Conservation (phyloP, 2,797 vertebrate genomes). For the Chloroceryle amazona region DNA sequence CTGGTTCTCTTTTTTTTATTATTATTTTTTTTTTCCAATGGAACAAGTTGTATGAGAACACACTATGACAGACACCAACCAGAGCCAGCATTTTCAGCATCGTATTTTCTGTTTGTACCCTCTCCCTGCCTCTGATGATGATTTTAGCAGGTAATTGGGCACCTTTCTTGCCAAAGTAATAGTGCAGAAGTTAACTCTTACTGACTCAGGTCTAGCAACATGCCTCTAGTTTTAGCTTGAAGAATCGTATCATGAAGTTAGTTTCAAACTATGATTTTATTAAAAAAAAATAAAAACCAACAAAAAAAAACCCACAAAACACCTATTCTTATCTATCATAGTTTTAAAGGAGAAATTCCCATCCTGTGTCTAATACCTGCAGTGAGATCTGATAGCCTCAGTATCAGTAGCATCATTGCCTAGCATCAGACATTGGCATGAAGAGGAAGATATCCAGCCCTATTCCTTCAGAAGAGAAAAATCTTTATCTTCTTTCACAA, state of each 20-base stretch:
- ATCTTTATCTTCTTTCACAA: neutral
- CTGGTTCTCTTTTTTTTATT: neutral
- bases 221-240: neutral
- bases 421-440: neutral
- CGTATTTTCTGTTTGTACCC: neutral
- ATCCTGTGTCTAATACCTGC: neutral
- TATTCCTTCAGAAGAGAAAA: neutral
- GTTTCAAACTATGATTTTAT: neutral
- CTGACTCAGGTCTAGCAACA: neutral
- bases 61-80: neutral
- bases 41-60: neutral
- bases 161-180: neutral
- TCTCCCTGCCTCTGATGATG: neutral
- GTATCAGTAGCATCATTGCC: neutral
- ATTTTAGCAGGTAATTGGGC: neutral
- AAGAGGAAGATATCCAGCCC: neutral
- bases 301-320: too few species aligned
- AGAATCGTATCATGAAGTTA: neutral
- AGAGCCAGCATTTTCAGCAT: neutral
- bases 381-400: neutral
- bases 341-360: neutral
- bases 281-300: neutral
- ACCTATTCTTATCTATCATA: neutral
- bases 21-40: neutral
- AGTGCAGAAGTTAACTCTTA: neutral